Base-by-base conservation (phyloP, 30 jellyfish, hydroid and myxozoan species). In the Hydractinia echinata region DNA sequence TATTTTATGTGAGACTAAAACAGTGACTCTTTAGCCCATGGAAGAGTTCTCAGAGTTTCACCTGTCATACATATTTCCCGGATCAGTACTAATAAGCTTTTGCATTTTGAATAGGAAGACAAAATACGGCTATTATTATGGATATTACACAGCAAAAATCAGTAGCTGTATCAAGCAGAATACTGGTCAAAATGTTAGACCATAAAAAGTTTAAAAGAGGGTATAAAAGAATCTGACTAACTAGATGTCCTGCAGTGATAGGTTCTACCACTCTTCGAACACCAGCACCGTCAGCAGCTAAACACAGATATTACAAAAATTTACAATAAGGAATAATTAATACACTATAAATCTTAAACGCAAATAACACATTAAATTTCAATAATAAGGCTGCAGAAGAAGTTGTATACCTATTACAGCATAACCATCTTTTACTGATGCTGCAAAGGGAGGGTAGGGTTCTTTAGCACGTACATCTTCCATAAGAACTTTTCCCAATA, bases 341-440 rank as follows among this genome's bases (percentile, higher is more conserved):
- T 30, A 30, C 44, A 30, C 44, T 30, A 30, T 58, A 13, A 58
- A 58, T 11, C 15, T 13, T 58, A 58, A 58, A 58, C 15, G 3
- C 19, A 58, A 11, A 58, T 58, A 58, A 13, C 19, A 11, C 19
- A 58, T 58, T 2, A 58, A 1, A 58, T 13, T 13, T 3, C 69
- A 58, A 58, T 58, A 13, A 30, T 30, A 58, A 58, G 19, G 2
- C 19, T 58, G 69, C 69, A 0, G 3, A 1, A 58, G 7, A 64
- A 7, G 16, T 64, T 64, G 19, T 81, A 51, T 82, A 95, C 99
- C 97, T 51, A 89, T 89, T 19, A 95, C 96, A 20, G 99, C 99
- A 66, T 95, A 95, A 62, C 99, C 99, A 89, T 95, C 99, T 80
- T 95, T 95, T 53, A 95, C 88, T 14, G 99, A 95, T 7, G 97